Conservation (phyloP, 2,113 vertebrate species). For the Pardalotus punctatus region DNA sequence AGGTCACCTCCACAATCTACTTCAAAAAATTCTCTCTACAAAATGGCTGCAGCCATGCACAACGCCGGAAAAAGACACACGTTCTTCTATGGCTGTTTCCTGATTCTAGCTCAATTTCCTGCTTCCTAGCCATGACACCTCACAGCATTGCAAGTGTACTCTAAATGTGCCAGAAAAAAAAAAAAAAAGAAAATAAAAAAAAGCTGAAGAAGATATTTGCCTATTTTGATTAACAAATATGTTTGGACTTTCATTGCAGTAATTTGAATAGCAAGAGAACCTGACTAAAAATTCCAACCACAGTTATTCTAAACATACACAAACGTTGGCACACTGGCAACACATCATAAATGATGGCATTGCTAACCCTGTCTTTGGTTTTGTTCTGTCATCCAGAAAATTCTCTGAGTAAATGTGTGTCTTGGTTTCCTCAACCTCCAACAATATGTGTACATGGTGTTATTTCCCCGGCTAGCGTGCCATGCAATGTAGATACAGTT, state of each 20-base stretch:
- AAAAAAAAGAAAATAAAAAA: neutral
- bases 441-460: too few species aligned
- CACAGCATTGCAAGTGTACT: neutral
- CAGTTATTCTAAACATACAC: neutral
- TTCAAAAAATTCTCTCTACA: neutral
- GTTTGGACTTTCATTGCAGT: neutral
- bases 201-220: neutral
- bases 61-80: neutral
- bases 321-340: neutral
- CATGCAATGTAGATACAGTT: neutral
- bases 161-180: neutral
- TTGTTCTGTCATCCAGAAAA: neutral
- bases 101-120: neutral
- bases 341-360: neutral
- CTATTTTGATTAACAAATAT: neutral
- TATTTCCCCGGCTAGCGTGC: neutral
- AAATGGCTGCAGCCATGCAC: neutral
- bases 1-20: neutral
- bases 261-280: conserved; percentile 30
- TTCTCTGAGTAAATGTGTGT: neutral
- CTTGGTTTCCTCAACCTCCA: too few species aligned
- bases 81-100: neutral
- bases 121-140: neutral
- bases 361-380: neutral
- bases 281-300: neutral